These are phyloP conservation scores for Pseudanteris insignis DNA, from an alignment of 2,888 invertebrate genomes.

Conservation along the genomic window DNA sequence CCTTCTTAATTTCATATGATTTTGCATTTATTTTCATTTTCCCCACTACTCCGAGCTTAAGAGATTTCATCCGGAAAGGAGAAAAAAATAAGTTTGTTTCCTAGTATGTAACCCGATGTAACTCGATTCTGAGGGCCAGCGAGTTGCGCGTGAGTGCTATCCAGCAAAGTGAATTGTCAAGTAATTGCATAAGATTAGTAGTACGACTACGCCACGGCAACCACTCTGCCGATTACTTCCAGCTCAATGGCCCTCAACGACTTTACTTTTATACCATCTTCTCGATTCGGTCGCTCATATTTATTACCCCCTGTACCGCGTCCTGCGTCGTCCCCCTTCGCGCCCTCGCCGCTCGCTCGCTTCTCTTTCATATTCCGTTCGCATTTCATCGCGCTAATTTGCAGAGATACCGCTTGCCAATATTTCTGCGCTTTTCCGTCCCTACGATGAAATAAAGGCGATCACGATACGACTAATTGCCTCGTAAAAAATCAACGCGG, in stretches of 20 bases:
- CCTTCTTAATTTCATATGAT: too few relatives aligned
- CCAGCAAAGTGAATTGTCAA: constrained; percentile 65
- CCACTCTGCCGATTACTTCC: constrained; percentile 66
- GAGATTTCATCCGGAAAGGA: constrained; percentile 23
- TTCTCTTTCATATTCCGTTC: constrained; percentile 56
- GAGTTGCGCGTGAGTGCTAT: constrained; percentile 62
- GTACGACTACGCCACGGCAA: constrained; percentile 58
- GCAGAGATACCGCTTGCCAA: constrained; percentile 67
- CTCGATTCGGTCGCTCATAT: constrained; percentile 43
- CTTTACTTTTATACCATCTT: constrained; percentile 63
- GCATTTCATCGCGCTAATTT: constrained; percentile 66
- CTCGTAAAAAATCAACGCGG: constrained; percentile 45
- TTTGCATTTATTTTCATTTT: too few relatives aligned
- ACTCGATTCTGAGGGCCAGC: constrained; percentile 61
- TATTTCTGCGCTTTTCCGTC: constrained; percentile 64
- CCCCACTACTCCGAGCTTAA: too few relatives aligned
- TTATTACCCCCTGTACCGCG: constrained; percentile 34
- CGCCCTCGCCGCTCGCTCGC: constrained; percentile 22
- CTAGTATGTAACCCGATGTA: constrained; percentile 48
- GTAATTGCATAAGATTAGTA: constrained; percentile 67
- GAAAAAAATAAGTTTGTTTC: constrained; percentile 33
- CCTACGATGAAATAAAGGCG: constrained; percentile 55
- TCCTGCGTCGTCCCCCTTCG: constrained; percentile 28
- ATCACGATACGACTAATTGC: constrained; percentile 62
- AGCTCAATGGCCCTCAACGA: constrained; percentile 65